These are phyloP conservation scores for Laspeyria flexula DNA, from an alignment of 2,888 invertebrate genomes.

Conservation along the genomic window DNA sequence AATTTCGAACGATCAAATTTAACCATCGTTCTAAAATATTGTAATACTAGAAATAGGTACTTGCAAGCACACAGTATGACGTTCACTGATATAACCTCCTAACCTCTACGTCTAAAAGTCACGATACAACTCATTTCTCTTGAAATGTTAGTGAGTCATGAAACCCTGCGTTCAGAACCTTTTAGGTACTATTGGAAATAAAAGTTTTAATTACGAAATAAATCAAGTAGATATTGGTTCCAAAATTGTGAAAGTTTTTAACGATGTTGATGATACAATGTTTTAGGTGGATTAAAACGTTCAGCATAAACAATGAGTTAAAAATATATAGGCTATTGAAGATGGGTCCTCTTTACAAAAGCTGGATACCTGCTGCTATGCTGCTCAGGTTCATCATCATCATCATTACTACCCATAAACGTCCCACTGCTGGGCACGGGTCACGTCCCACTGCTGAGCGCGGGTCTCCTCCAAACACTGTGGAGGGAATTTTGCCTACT, in stretches of 20 bases:
- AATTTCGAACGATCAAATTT: no score
- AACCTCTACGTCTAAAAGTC: constrained; percentile 6
- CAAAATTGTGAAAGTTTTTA: not conserved
- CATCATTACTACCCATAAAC: no score
- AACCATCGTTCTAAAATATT: no score
- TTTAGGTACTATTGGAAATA: constrained; percentile 25
- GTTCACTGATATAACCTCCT: constrained; percentile 11
- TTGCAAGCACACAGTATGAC: constrained; percentile 19
- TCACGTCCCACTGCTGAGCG: no score
- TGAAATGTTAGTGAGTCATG: constrained; percentile 28
- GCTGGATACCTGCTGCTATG: no score
- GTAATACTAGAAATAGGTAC: constrained; percentile 13
- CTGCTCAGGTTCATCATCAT: no score
- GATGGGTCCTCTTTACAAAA: no score
- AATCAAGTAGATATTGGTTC: not conserved
- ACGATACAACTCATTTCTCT: constrained; percentile 27
- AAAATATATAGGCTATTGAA: no score
- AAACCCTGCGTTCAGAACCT: constrained; percentile 20
- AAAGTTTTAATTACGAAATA: constrained; percentile 21
- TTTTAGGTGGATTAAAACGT: not conserved
- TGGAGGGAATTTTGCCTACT: no score
- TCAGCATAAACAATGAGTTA: no score
- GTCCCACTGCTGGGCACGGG: no score
- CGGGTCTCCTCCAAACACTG: no score
- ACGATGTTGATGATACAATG: not conserved